Evolutionary conservation across 35 echinoderm and acorn worm species (phyloP), one percentile per base, ranked within the genome.

Genomic region (Hemicentrotus pulcherrimus): DNA sequence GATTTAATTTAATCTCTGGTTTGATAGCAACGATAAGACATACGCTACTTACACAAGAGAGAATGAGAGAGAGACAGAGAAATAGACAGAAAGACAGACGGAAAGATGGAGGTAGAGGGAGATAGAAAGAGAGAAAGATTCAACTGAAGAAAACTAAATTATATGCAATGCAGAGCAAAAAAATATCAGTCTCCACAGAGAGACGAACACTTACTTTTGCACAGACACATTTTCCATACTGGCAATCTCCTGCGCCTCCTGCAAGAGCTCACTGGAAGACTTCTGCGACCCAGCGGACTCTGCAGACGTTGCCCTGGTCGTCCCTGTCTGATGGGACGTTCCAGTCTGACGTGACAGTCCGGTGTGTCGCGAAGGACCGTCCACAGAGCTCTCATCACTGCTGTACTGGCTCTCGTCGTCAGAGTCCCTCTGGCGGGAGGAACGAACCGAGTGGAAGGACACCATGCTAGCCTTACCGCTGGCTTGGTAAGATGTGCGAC

Each of bases 191-290:
- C 35, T 41, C 35, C 35, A 41, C 1, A 41, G 35, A 41, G 35
- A 41, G 35, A 41, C 35, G 3, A 41, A 41, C 92, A 8, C 96
- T 95, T 97, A 97, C 98, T 96, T 97, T 86, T 96, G 94, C 22
- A 95, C 31, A 5, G 95, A 96, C 24, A 97, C 59, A 85, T 95
- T 99, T 48, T 99, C 98, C 32, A 94, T 94, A 48, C 96, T 97
- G 33, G 96, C 96, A 35, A 99, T 99, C 41, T 97, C 98, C 87
- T 96, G 86, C 28, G 98, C 98, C 61, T 99, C 98, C 60, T 96
- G 96, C 61, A 99, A 92, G 11, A 99, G 94, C 61, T 99, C 97
- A 91, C 94, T 95, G 24, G 96, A 97, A 31, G 98, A 99, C 86
- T 96, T 99, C 50, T 95, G 96, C 31, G 98, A 99, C 15, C 65